Conservation (phyloP, 2,113 vertebrate genomes). For the Sander lucioperca region DNA sequence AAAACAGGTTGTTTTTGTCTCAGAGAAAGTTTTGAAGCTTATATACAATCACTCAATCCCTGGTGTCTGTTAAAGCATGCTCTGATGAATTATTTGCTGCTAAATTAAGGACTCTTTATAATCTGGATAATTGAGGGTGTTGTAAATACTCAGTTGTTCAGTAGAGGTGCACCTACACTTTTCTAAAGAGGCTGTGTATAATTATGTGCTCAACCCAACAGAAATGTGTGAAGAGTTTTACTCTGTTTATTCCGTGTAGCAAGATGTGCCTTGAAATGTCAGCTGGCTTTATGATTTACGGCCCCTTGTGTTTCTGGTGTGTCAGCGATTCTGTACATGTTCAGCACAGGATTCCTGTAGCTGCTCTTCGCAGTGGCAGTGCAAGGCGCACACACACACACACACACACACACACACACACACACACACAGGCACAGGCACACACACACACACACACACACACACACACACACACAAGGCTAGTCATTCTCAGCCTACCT, state of each 20-base stretch:
- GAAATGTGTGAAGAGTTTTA: conserved; percentile 64
- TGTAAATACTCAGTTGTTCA: conserved; percentile 74
- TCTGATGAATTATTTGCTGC: conserved; percentile 75
- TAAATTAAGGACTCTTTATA: conserved; percentile 76
- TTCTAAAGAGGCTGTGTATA: conserved; percentile 64
- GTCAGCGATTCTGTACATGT: conserved; percentile 80
- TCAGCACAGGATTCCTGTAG: conserved; percentile 63
- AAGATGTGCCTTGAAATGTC: conserved; percentile 80
- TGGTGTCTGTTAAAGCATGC: conserved; percentile 64
- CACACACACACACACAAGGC: conserved; percentile 3
- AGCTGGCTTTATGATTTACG: conserved; percentile 77
- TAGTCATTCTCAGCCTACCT: conserved; percentile 47
- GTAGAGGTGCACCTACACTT: conserved; percentile 59
- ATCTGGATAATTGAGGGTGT: conserved; percentile 79
- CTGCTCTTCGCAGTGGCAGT: conserved; percentile 17
- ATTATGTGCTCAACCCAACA: conserved; percentile 74
- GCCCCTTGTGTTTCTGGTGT: conserved; percentile 67
- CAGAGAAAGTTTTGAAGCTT: conserved; percentile 57
- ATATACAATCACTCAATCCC: conserved; percentile 49
- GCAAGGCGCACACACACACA: conserved; percentile 14
- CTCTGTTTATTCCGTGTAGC: conserved; percentile 67
- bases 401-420: conserved; percentile 32
- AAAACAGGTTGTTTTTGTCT: conserved; percentile 42
- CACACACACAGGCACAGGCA: conserved; percentile 26
- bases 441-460: conserved; percentile 29